Evolutionary conservation across 2,113 vertebrate genomes (phyloP), one percentile per base, ranked within the genome.

Genomic region (Sprattus sprattus): DNA sequence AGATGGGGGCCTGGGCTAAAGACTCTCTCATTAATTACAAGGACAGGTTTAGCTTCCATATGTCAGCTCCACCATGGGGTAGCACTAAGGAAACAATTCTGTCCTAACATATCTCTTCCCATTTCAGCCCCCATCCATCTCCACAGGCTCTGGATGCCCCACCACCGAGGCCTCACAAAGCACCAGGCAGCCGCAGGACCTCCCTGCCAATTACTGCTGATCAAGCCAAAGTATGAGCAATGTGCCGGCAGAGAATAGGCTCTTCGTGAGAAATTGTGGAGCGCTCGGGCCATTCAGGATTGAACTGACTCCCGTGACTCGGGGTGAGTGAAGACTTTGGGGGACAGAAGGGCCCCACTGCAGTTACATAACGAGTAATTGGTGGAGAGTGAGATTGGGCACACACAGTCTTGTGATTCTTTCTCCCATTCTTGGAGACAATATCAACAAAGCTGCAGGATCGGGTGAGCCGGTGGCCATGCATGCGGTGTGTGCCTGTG

Each of bases 1-100:
- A 84, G 54, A 64, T 83, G 64, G 82, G 46, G 86, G 86, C 44
- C 22, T 18, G 52, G 60, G 71, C 60, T 64, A 84, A 71, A 57
- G 49, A 60, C 39, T 44, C 46, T 50, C 39, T 45, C 67, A 82
- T 82, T 47, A 9, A 78, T 64, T 84, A 84, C 81, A 71, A 25
- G n/a, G 86, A 25, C 22, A 81, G 83, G 28, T 57, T 87, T 82
- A 84, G 75, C 57, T 78, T 67, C 78, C 83, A 84, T 71, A 81
- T 82, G 83, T 85, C 81, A 87, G 83, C 64, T 87, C 78, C 64
- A 60, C 49, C 10, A 15, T 78, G 25, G 71, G 25, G 25, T 78
- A 32, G 71, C 25, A 39, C n/a, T 25, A 75, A 60, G 67, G 67
- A 84, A 87, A 84, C 49, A 75, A 64, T 28, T 54, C 54, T n/a